Evolutionary conservation across 2,113 vertebrate genomes (phyloP).

Genomic region (Vulpes vulpes): DNA sequence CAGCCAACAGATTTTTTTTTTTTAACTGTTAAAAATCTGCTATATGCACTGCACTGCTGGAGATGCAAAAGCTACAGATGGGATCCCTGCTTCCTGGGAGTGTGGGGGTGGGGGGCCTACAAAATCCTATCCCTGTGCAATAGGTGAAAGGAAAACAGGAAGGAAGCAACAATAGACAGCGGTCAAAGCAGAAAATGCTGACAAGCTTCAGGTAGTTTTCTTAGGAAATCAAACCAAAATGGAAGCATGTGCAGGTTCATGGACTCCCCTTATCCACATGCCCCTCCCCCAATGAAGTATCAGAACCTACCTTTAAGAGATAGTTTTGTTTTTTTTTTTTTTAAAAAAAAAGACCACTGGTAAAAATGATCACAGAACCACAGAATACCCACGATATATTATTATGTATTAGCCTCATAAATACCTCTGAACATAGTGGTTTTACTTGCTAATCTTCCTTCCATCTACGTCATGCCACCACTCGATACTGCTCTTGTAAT

Average conservation of each 20-base stretch:
- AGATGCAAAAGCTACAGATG: not conserved
- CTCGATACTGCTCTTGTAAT: not conserved
- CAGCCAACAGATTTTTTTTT: not conserved
- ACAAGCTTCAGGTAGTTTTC: not conserved
- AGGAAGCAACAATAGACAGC: not conserved
- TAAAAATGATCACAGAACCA: not conserved
- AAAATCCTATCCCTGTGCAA: not conserved
- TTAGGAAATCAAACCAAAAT: constrained; percentile 15
- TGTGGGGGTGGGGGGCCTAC: not conserved
- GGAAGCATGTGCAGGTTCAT: not conserved
- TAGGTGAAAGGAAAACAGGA: not conserved
- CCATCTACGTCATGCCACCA: not conserved
- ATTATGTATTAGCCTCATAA: not conserved
- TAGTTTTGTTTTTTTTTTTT: not conserved
- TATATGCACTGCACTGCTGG: not conserved
- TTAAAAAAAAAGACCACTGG: not conserved
- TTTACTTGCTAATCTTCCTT: constrained; percentile 14
- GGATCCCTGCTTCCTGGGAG: not conserved
- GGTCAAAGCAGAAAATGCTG: not conserved
- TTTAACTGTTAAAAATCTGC: not conserved
- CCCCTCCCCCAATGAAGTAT: not conserved
- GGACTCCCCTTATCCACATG: not conserved
- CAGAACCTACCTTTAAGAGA: not conserved
- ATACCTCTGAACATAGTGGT: not conserved
- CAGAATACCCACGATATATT: not conserved